Evolutionary conservation across 2,797 vertebrate genomes (phyloP).

Genomic region (Gymnothorax javanicus): DNA sequence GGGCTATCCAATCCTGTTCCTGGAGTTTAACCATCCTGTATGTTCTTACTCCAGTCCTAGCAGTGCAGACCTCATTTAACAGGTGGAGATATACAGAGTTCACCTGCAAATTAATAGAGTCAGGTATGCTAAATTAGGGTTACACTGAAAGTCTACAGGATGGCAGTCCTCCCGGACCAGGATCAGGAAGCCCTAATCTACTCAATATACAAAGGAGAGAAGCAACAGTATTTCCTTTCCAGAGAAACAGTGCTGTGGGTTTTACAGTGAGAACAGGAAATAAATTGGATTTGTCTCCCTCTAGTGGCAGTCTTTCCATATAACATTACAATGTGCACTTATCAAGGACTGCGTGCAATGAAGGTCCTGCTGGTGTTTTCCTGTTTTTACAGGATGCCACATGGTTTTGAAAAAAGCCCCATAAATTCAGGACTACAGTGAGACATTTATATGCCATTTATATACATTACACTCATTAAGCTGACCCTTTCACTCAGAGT

Average conservation of each 20-base stretch:
- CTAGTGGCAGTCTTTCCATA: slow-evolving; percentile 9
- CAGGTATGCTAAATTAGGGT: no score
- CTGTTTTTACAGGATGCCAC: not conserved
- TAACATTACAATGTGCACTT: not conserved
- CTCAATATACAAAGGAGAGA: not conserved
- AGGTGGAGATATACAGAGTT: no score
- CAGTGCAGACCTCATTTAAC: no score
- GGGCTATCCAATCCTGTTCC: no score
- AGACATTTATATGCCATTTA: not conserved
- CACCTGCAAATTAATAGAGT: no score
- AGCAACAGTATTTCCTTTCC: not conserved
- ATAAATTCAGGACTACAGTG: not conserved
- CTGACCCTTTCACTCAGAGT: no score
- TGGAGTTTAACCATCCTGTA: no score
- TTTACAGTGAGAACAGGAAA: not conserved
- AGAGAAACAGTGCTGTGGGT: not conserved
- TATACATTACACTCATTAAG: not conserved
- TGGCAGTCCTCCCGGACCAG: no score
- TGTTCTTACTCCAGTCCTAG: no score
- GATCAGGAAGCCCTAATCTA: not conserved
- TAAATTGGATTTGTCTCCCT: slow-evolving; percentile 25
- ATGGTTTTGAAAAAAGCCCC: not conserved
- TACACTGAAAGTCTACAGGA: no score
- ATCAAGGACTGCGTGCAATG: not conserved
- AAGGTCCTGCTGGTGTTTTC: no score